phyloP scores from a whole-genome alignment of 2,113 vertebrate species.

The Acanthochromis polyacanthus region DNA sequence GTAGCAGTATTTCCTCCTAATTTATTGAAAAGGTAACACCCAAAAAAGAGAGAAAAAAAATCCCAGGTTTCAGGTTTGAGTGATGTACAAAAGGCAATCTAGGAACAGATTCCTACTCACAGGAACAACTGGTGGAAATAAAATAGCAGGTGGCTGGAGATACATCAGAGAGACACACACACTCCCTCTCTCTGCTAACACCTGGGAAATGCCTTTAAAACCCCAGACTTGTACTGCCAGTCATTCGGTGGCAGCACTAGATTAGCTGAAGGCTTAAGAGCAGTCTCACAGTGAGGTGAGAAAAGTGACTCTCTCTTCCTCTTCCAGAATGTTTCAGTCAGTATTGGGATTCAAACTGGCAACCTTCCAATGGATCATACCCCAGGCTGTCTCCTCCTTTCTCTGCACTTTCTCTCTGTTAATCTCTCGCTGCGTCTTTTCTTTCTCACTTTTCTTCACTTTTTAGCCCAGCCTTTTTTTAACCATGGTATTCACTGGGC shows the following conservation, averaged over 20 bases:
- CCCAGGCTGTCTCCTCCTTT: constrained; percentile 30
- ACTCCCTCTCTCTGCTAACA: constrained; percentile 21
- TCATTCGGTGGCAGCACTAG: constrained; percentile 50
- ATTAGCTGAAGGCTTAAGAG: constrained; percentile 53
- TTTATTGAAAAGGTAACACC: constrained; percentile 1
- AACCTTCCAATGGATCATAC: constrained; percentile 47
- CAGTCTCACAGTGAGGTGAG: constrained; percentile 32
- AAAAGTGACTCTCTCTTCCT: constrained; percentile 27
- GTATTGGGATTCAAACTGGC: constrained; percentile 51
- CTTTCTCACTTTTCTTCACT: not conserved
- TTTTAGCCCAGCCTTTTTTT: constrained; percentile 6
- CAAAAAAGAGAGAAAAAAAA: not conserved
- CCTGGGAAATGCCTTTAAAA: constrained; percentile 54
- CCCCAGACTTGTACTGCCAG: constrained; percentile 45
- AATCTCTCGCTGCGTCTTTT: not conserved
- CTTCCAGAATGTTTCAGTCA: constrained; percentile 20
- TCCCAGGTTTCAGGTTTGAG: constrained; percentile 13
- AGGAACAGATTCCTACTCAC: constrained; percentile 57
- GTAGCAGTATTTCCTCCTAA: not conserved
- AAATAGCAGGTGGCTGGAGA: constrained; percentile 58
- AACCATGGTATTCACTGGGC: constrained; percentile 1
- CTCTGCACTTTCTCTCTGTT: constrained; percentile 12
- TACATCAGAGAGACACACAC: constrained; percentile 29
- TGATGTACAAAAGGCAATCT: constrained; percentile 30
- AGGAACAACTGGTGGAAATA: constrained; percentile 55